Evolutionary conservation across 2,888 invertebrate genomes (phyloP).

Genomic region (Ectropis crepuscularia): DNA sequence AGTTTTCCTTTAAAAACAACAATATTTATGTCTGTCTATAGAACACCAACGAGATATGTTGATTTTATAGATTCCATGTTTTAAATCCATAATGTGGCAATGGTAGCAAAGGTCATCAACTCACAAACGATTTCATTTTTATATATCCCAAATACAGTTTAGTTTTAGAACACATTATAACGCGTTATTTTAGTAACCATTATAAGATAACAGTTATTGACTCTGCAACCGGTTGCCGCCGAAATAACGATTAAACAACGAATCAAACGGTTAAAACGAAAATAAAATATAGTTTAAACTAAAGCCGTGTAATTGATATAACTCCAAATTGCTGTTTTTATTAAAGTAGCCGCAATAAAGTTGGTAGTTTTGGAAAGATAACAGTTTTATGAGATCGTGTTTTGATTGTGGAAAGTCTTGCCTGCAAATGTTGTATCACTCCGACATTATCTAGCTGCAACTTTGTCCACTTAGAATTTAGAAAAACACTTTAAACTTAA

Average conservation of each 20-base stretch:
- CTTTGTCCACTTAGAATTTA: too few relatives aligned
- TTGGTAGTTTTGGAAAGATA: conserved; percentile 16
- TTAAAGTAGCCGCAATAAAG: conserved; percentile 12
- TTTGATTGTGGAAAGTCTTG: conserved; percentile 14
- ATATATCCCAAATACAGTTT: conserved; percentile 19
- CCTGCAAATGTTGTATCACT: conserved; percentile 2
- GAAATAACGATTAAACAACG: conserved; percentile 17
- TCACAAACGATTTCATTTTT: conserved; percentile 16
- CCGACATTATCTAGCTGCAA: too few relatives aligned
- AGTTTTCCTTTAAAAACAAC: too few relatives aligned
- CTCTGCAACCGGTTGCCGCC: conserved; percentile 11
- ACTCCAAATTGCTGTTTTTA: conserved; percentile 18
- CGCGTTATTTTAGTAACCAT: conserved; percentile 15
- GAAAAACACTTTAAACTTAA: too few relatives aligned
- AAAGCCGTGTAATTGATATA: conserved; percentile 24
- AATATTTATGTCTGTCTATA: too few relatives aligned
- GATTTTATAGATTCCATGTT: neutral
- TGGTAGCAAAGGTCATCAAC: conserved; percentile 13
- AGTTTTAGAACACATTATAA: conserved; percentile 5
- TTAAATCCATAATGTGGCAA: neutral
- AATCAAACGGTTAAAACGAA: conserved; percentile 21
- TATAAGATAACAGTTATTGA: conserved; percentile 16
- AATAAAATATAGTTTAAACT: conserved; percentile 33
- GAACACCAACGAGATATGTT: too few relatives aligned
- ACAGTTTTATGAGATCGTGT: conserved; percentile 18